phyloP scores from a whole-genome alignment of 2,888 invertebrate genomes.

The Ophonus ardosiacus region DNA sequence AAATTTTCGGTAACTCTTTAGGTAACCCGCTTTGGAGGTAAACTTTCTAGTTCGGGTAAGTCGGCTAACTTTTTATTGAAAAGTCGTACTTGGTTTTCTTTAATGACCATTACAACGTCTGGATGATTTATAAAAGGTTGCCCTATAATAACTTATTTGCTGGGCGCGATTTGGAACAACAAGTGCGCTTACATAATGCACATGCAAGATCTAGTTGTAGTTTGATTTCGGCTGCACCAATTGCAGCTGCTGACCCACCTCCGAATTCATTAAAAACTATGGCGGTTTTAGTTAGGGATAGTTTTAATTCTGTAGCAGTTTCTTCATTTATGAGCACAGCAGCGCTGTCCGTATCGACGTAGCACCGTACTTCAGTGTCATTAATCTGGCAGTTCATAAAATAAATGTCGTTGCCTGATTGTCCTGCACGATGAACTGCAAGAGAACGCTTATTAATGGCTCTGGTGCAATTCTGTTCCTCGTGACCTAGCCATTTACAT shows the following conservation, averaged over 20 bases:
- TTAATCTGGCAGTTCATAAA: neutral
- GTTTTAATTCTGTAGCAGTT: neutral
- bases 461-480: neutral
- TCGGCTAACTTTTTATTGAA: slow-evolving; percentile 14
- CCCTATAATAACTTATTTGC: neutral
- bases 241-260: neutral
- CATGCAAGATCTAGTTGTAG: neutral
- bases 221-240: neutral
- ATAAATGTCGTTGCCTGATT: neutral
- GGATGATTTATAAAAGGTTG: slow-evolving; percentile 36
- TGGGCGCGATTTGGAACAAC: slow-evolving; percentile 13
- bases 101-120: slow-evolving; percentile 16
- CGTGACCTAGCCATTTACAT: neutral
- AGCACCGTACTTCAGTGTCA: neutral
- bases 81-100: neutral
- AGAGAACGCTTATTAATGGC: neutral
- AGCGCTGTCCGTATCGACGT: neutral
- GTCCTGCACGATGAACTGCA: neutral
- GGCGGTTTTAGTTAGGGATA: neutral
- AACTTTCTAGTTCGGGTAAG: neutral
- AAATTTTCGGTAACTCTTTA: neutral
- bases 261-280: neutral
- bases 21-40: neutral
- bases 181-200: neutral
- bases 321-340: neutral